Evolutionary conservation across 2,797 vertebrate genomes (phyloP).

Genomic region (Loris lydekkerianus): DNA sequence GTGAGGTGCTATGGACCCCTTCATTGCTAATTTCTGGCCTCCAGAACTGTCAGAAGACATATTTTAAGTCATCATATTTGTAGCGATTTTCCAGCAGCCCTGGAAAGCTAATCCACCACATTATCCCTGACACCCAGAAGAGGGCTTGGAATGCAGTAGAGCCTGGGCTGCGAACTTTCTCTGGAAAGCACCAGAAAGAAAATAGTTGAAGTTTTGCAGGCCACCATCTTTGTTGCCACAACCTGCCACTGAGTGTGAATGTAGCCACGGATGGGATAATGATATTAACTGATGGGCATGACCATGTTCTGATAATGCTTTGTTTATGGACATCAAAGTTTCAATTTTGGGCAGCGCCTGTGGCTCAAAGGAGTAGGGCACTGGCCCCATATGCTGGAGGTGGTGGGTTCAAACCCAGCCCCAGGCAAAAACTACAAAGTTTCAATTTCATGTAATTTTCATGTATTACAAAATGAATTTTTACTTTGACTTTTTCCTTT

Average conservation of each 20-base stretch:
- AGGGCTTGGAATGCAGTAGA: not conserved
- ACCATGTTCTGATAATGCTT: not conserved
- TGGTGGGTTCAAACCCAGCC: too few species aligned
- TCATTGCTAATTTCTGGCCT: not conserved
- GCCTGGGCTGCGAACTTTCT: not conserved
- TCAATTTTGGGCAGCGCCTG: not conserved
- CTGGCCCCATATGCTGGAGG: too few species aligned
- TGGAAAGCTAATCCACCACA: too few species aligned
- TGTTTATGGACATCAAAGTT: not conserved
- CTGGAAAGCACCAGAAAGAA: not conserved
- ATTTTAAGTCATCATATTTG: not conserved
- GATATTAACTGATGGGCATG: fast-evolving
- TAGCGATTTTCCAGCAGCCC: not conserved
- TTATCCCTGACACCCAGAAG: not conserved
- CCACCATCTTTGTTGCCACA: fast-evolving
- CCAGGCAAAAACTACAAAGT: not conserved
- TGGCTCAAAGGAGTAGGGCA: too few species aligned
- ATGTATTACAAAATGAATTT: not conserved
- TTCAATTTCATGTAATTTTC: not conserved
- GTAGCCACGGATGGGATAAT: not conserved
- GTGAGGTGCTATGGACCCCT: not conserved
- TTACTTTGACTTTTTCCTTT: not conserved
- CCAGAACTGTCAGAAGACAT: too few species aligned
- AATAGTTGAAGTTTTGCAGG: not conserved
- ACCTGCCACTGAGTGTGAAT: fast-evolving